Percentiles rank a stretch among this genome's conserved stretches.
These are phyloP conservation scores for Buphagus erythrorhynchus DNA, from an alignment of 2,797 vertebrate genomes.

Conservation along the genomic window DNA sequence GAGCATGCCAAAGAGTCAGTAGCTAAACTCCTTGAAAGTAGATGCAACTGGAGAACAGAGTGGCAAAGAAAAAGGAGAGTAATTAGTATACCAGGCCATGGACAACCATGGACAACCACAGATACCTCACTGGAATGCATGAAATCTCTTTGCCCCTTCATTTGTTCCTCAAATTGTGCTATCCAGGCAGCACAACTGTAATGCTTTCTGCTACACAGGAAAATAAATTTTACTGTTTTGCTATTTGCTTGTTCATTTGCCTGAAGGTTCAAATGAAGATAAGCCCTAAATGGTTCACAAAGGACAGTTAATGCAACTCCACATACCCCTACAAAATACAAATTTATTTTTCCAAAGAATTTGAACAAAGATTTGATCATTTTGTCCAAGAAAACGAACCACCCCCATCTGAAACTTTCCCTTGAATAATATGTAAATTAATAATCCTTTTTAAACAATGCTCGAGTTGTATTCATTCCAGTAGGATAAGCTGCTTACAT, in stretches of 20 bases:
- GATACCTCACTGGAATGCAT: constrained; percentile 54
- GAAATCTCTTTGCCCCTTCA: constrained; percentile 55
- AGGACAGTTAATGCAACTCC: not conserved
- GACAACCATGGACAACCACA: constrained; percentile 33
- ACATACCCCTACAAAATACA: not conserved
- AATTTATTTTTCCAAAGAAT: not conserved
- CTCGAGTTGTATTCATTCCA: not conserved
- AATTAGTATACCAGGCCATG: constrained; percentile 52
- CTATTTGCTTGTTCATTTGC: not conserved
- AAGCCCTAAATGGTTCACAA: not conserved
- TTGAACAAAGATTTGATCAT: not conserved
- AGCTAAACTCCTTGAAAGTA: constrained; percentile 37
- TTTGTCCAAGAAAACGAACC: not conserved
- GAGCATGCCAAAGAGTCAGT: constrained; percentile 31
- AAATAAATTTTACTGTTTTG: not conserved
- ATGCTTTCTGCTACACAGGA: not conserved
- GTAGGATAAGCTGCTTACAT: constrained; percentile 32
- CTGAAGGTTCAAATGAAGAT: not conserved
- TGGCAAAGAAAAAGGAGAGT: constrained; percentile 38
- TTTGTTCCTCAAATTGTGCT: constrained; percentile 24
- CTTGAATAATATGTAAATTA: not conserved
- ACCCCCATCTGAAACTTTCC: not conserved
- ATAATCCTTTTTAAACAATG: constrained; percentile 37
- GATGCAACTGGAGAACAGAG: constrained; percentile 33
- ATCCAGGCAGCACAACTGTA: not conserved